These are phyloP conservation scores for Noctua pronuba DNA, from an alignment of 2,888 invertebrate species.

Conservation along the genomic window DNA sequence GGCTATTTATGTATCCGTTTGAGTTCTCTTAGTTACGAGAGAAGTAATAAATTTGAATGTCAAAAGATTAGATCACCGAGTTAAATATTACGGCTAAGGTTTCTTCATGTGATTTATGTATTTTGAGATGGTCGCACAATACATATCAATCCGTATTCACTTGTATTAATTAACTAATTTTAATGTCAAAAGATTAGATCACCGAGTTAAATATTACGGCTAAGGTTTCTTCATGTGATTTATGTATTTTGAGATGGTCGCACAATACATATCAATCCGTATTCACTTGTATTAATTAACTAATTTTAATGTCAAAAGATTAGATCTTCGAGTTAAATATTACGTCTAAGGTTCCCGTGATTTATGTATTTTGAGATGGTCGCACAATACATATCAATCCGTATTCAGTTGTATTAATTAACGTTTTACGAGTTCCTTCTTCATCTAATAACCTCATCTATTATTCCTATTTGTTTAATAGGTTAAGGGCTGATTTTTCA, in stretches of 20 bases:
- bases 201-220: constrained; percentile 24
- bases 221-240: constrained; percentile 32
- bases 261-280: constrained; percentile 11
- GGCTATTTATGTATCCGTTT: constrained; percentile 44
- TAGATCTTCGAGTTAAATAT: constrained; percentile 34
- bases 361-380: constrained; percentile 38
- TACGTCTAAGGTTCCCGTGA: constrained; percentile 16
- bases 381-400: constrained; percentile 9
- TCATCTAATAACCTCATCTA: constrained; percentile 3
- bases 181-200: constrained; percentile 47
- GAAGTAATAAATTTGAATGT: constrained; percentile 47
- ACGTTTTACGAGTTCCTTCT: constrained; percentile 38
- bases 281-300: no score
- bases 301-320: constrained; percentile 49
- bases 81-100: constrained; percentile 25
- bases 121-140: constrained; percentile 18
- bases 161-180: no score
- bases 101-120: constrained; percentile 41
- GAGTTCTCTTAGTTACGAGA: constrained; percentile 32
- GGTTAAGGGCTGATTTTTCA: no score
- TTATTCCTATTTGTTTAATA: constrained; percentile 14
- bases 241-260: constrained; percentile 30
- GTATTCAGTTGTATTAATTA: constrained; percentile 35
- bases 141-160: constrained; percentile 17
- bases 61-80: constrained; percentile 42